Base-by-base conservation (phyloP, 2,113 vertebrate genomes). In the Cyanistes caeruleus region DNA sequence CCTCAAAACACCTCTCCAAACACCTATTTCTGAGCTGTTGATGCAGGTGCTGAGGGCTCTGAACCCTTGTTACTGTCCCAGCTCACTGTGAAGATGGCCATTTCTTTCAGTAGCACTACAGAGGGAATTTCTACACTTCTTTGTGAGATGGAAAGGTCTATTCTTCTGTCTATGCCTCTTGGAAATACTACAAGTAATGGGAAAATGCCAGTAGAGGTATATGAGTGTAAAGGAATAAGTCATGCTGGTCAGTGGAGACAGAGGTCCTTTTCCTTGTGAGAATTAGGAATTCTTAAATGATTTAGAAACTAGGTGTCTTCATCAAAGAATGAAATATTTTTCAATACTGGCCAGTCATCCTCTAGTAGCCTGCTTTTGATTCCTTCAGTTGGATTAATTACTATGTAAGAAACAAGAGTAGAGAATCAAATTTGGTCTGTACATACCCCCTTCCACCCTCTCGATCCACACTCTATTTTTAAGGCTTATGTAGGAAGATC, bases 361-460 rank as follows among this genome's bases (percentile, higher is more conserved):
- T 75, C 48, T 53, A n/a, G 17, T 39, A 62, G 51, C 8, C 17
- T 58, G 10, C 10, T 78, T 78, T 75, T 62, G 1, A 41, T 59
- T 72, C 17, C 14, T 80, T 70, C 48, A 19, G 5, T 17, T 80
- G 13, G 13, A 69, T 65, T 77, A 49, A 53, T 41, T 58, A 11
- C 10, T 23, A 15, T 5, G 8, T 37, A 63, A 27, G 12, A 16
- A 73, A 49, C 3, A 48, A 43, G 33, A 82, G 10, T 12, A 60
- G 43, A 73, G 6, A 76, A 84, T 59, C 19, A 62, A 27, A 55
- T 70, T n/a, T 77, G 30, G 9, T 69, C 62, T 49, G 15, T 11
- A n/a, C 9, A 11, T 19, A 4, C 2, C 20, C 14, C 3, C 20
- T 30, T 52, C 28, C 48, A 77, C 22, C 19, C 1, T 1, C 20